Evolutionary conservation across 2,113 vertebrate species (phyloP).

Genomic region (Indicator maculatus): DNA sequence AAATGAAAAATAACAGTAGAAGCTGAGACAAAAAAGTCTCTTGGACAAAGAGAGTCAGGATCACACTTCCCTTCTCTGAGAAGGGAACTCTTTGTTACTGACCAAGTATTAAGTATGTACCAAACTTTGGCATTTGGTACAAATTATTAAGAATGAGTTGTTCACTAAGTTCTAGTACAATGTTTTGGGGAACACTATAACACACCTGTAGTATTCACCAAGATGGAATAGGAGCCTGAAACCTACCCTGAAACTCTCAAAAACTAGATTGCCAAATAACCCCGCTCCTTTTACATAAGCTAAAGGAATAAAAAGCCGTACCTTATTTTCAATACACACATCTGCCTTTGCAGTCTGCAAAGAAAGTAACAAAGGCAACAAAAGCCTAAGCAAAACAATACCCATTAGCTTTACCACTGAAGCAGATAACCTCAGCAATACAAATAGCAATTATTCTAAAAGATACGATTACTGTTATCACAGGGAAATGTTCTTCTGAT

Average conservation of each 20-base stretch:
- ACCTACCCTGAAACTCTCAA: not conserved
- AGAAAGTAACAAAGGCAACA: not conserved
- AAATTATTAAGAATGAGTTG: not conserved
- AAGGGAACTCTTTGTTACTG: not conserved
- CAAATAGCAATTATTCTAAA: not conserved
- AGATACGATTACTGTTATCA: not conserved
- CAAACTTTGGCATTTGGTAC: not conserved
- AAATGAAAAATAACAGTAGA: not conserved
- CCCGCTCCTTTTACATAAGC: not conserved
- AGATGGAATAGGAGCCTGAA: not conserved
- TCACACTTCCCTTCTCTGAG: not conserved
- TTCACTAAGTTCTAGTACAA: not conserved
- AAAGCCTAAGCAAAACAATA: not conserved
- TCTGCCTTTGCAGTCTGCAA: not conserved
- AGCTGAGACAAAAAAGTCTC: not conserved
- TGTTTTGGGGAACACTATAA: not conserved
- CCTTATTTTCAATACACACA: not conserved
- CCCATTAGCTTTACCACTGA: not conserved
- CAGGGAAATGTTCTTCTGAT: not conserved
- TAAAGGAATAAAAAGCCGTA: not conserved
- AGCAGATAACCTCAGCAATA: not conserved
- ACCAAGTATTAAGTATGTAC: not conserved
- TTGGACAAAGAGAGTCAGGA: not conserved
- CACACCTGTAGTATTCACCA: not conserved
- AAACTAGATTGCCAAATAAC: not conserved